phyloP scores from a whole-genome alignment of 1,140 invertebrate genomes.

The Drosophila santomea region DNA sequence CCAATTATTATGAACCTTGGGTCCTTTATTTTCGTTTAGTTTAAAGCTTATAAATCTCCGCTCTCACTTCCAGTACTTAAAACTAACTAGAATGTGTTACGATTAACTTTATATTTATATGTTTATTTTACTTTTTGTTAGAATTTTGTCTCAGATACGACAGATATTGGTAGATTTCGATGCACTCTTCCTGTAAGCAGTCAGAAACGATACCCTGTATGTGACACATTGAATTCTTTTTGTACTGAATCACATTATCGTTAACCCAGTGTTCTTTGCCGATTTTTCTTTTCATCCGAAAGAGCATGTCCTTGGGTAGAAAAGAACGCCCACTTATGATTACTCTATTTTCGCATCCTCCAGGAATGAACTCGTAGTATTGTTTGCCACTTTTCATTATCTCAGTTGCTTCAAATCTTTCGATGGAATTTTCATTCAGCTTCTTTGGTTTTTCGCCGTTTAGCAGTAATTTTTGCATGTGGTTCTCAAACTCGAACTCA shows the following conservation, averaged over 20 bases:
- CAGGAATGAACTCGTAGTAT: constrained; percentile 19
- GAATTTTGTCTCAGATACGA: not conserved
- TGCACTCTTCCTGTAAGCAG: not conserved
- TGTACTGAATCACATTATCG: constrained; percentile 10
- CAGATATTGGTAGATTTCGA: constrained; percentile 22
- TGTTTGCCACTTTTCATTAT: constrained; percentile 19
- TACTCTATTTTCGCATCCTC: not conserved
- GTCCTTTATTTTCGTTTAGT: no score
- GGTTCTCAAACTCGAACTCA: constrained; percentile 8
- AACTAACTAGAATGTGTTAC: not conserved
- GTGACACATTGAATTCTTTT: not conserved
- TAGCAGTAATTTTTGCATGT: constrained; percentile 14
- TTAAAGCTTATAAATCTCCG: not conserved
- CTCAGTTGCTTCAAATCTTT: constrained; percentile 5
- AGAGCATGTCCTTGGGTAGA: constrained; percentile 6
- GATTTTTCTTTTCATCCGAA: constrained; percentile 1
- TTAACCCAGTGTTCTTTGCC: constrained; percentile 24
- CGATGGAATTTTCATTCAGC: not conserved
- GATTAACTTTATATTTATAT: no score
- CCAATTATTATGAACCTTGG: not conserved
- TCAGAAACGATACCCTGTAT: constrained; percentile 14
- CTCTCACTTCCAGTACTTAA: not conserved
- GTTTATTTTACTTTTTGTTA: not conserved
- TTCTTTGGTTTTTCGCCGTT: not conserved
- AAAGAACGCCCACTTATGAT: constrained; percentile 3